A percentile compares a stretch with the other conserved stretches of the same genome.
Conservation (phyloP, 1,140 invertebrate species). For the Danaus plexippus region DNA sequence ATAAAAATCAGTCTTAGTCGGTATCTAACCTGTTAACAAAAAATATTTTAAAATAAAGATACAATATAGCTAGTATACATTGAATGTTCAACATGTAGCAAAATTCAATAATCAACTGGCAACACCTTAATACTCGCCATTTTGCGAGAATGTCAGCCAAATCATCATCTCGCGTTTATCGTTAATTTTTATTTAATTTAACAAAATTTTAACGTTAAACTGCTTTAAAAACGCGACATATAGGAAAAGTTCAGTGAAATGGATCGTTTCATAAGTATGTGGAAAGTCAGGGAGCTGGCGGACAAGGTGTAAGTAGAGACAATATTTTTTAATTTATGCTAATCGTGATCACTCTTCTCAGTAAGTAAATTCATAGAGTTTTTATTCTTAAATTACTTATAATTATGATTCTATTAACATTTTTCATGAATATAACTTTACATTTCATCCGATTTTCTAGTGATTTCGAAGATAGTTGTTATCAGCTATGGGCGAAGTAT, state of each 20-base stretch:
- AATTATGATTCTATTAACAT: too few species aligned
- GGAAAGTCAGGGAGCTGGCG: slow-evolving; percentile 94
- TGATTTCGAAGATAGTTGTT: too few species aligned
- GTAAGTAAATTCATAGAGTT: slow-evolving; percentile 2
- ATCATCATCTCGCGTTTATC: slow-evolving; percentile 69
- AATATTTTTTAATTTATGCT: slow-evolving; percentile 55
- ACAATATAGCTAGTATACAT: too few species aligned
- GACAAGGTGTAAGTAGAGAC: slow-evolving; percentile 92
- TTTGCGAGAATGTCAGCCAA: slow-evolving; percentile 73
- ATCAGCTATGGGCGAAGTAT: too few species aligned
- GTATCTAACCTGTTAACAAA: too few species aligned
- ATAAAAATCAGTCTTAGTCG: too few species aligned
- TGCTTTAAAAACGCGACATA: slow-evolving; percentile 34
- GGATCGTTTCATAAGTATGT: slow-evolving; percentile 87
- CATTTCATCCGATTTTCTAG: too few species aligned
- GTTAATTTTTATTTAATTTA: slow-evolving; percentile 58
- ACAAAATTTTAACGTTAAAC: slow-evolving; percentile 49
- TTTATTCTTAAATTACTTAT: too few species aligned
- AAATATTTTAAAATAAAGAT: too few species aligned
- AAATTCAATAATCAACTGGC: slow-evolving; percentile 1
- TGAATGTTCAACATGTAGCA: too few species aligned
- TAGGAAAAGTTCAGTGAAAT: slow-evolving; percentile 53
- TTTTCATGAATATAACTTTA: too few species aligned
- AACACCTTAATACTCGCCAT: slow-evolving; percentile 59
- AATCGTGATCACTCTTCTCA: slow-evolving; percentile 45